Evolutionary conservation across 2,888 invertebrate genomes (phyloP).

Genomic region (Galerucella nymphaeae): DNA sequence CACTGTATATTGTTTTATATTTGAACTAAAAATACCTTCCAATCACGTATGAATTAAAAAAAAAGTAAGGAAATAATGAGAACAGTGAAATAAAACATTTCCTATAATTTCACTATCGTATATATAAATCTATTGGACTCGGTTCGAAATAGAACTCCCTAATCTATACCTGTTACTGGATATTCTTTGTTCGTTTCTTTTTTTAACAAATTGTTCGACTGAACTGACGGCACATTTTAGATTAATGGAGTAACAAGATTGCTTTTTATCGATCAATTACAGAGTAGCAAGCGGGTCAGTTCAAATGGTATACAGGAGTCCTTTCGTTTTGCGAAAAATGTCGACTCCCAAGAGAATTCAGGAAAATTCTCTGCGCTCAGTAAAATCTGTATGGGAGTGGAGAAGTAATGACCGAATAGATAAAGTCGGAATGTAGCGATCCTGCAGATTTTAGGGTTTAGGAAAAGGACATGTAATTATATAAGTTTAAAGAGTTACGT

Average conservation of each 20-base stretch:
- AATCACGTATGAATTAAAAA: too few relatives aligned
- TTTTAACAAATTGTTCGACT: slow-evolving; percentile 30
- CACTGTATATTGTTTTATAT: too few relatives aligned
- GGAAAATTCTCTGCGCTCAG: slow-evolving; percentile 11
- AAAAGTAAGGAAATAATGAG: too few relatives aligned
- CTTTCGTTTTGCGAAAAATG: slow-evolving; percentile 26
- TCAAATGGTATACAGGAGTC: slow-evolving; percentile 18
- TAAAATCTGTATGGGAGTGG: slow-evolving; percentile 11
- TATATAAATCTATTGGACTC: slow-evolving; percentile 10
- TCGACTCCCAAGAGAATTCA: slow-evolving; percentile 20
- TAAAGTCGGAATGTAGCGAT: slow-evolving; percentile 33
- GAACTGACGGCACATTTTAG: slow-evolving; percentile 35
- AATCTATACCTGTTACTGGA: slow-evolving; percentile 19
- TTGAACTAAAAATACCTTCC: too few relatives aligned
- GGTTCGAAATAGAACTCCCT: slow-evolving; percentile 7
- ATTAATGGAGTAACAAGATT: slow-evolving; percentile 37
- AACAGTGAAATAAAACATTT: too few relatives aligned
- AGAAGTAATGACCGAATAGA: slow-evolving; percentile 39
- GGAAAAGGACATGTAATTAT: slow-evolving; percentile 1
- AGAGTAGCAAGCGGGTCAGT: slow-evolving; percentile 19
- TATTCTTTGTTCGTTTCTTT: slow-evolving; percentile 23
- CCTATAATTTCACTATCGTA: slow-evolving; percentile 10
- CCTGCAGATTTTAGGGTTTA: slow-evolving; percentile 34
- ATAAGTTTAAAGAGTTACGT: not conserved
- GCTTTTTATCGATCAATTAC: slow-evolving; percentile 35